Evolutionary conservation across 1,140 invertebrate genomes (phyloP).

Genomic region (Anoplolepis gracilipes): DNA sequence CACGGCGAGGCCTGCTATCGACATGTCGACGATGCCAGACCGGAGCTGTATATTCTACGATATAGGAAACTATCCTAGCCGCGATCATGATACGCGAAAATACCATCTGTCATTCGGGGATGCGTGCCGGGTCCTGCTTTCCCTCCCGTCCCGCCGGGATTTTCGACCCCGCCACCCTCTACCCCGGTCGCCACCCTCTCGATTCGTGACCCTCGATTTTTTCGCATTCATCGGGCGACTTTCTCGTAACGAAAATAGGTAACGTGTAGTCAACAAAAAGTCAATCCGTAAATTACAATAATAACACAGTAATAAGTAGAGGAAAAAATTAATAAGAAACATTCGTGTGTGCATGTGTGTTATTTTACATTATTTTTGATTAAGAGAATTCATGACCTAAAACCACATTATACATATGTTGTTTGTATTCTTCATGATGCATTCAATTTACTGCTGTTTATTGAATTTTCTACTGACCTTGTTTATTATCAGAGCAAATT

Average conservation of each 20-base stretch:
- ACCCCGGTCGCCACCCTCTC: neutral
- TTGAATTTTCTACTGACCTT: slow-evolving; percentile 16
- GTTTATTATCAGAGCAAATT: slow-evolving; percentile 37
- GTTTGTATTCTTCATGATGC: neutral
- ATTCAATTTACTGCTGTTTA: neutral
- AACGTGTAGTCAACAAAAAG: neutral
- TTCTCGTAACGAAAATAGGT: neutral
- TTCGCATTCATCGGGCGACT: neutral
- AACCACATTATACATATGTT: neutral
- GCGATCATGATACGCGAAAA: slow-evolving; percentile 83
- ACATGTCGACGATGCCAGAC: slow-evolving; percentile 84
- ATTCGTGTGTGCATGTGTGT: neutral
- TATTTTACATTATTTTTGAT: neutral
- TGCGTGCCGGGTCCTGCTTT: slow-evolving; percentile 70
- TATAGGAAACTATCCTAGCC: slow-evolving; percentile 81
- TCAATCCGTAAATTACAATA: neutral
- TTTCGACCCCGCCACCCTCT: slow-evolving; percentile 20
- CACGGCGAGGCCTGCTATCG: slow-evolving; percentile 84
- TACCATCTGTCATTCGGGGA: slow-evolving; percentile 83
- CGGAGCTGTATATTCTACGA: slow-evolving; percentile 77
- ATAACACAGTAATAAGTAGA: neutral
- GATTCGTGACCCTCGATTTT: slow-evolving; percentile 12
- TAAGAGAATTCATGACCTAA: neutral
- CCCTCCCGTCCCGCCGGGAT: slow-evolving; percentile 40
- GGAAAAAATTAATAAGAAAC: neutral